A percentile compares a stretch with the other conserved stretches of the same genome.
Conservation (phyloP, 2,113 vertebrate genomes). For the Patagioenas fasciata region DNA sequence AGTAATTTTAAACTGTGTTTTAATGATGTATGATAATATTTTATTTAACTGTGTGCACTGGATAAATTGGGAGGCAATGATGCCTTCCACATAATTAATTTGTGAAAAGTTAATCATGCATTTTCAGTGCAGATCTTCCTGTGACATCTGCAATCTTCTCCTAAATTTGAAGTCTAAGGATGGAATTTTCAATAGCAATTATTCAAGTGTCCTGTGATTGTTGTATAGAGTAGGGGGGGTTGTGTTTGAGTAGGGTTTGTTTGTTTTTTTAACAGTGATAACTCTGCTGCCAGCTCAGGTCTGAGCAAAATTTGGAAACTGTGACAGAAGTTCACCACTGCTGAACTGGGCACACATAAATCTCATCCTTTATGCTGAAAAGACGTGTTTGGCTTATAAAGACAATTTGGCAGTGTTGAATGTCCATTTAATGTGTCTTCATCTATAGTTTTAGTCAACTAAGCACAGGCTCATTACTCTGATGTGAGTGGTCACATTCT, state of each 20-base stretch:
- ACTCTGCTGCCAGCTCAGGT: not conserved
- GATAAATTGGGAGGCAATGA: not conserved
- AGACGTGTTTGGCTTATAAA: not conserved
- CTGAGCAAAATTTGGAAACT: not conserved
- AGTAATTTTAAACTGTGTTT: not conserved
- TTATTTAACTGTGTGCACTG: not conserved
- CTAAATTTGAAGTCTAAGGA: not conserved
- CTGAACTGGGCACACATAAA: not conserved
- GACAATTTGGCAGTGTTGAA: not conserved
- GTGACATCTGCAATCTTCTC: not conserved
- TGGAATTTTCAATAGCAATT: not conserved
- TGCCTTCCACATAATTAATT: not conserved
- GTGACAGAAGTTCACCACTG: not conserved
- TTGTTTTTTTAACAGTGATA: not conserved
- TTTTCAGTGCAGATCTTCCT: not conserved
- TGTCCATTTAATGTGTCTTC: not conserved
- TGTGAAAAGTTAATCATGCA: not conserved
- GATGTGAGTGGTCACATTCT: not conserved
- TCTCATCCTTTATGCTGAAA: not conserved
- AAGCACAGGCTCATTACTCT: not conserved
- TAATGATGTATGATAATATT: not conserved
- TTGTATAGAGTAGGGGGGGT: fast-evolving
- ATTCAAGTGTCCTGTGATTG: not conserved
- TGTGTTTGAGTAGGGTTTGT: not conserved
- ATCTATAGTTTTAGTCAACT: not conserved